Evolutionary conservation across 2,113 vertebrate species (phyloP).

Genomic region (Mesoclemmys tuberculata): DNA sequence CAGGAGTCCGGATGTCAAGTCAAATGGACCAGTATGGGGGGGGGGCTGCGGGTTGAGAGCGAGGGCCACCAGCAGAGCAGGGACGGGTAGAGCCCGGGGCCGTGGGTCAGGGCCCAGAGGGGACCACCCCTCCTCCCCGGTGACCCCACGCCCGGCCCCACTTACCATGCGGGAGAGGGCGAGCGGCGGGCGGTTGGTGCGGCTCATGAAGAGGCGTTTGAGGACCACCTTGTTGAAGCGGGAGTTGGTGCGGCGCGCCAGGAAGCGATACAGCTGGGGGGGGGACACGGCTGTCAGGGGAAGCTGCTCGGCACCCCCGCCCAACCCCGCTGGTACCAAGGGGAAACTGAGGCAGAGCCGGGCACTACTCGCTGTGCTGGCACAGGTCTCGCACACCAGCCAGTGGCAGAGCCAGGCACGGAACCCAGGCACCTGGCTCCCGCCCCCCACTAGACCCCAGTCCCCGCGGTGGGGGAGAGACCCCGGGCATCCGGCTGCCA

Average conservation of each 20-base stretch:
- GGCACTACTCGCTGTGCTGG: neutral
- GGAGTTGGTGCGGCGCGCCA: constrained; percentile 89
- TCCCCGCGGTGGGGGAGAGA: neutral
- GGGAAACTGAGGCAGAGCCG: neutral
- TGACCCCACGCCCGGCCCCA: neutral
- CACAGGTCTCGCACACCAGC: no score
- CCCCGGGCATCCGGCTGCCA: neutral
- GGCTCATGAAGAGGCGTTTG: constrained; percentile 93
- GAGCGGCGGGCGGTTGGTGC: constrained; percentile 88
- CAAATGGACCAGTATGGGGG: neutral
- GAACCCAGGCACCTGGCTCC: neutral
- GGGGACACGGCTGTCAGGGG: neutral
- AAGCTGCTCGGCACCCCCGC: no score
- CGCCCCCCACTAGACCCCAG: neutral
- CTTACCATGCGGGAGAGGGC: constrained; percentile 90
- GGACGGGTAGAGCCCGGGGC: neutral
- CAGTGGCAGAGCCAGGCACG: no score
- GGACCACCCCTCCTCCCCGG: no score
- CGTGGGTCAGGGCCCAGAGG: no score
- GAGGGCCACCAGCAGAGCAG: no score
- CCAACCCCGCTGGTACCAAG: neutral
- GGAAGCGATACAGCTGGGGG: constrained; percentile 89
- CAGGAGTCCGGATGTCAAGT: neutral
- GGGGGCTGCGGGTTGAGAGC: neutral
- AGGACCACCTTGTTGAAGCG: constrained; percentile 92